These are phyloP conservation scores for Patiria pectinifera DNA, from an alignment of 53 echinoderm and acorn worm genomes.

Conservation along the genomic window DNA sequence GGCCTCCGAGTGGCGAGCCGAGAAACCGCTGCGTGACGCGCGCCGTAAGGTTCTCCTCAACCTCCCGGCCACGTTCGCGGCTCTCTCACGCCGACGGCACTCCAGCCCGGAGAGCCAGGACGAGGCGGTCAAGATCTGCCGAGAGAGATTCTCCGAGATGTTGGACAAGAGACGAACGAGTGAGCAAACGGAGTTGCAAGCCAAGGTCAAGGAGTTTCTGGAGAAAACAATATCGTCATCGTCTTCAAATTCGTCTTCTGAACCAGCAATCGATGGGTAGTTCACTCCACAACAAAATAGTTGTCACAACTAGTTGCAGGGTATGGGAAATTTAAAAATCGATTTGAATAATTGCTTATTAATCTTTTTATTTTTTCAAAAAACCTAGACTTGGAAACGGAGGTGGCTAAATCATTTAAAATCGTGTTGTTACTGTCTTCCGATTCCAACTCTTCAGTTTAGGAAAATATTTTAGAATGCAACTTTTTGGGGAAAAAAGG, in stretches of 20 bases:
- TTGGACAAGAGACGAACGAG: constrained; percentile 47
- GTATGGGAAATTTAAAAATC: too few relatives aligned
- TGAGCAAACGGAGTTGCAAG: constrained; percentile 45
- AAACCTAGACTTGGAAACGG: too few relatives aligned
- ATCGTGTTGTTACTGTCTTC: too few relatives aligned
- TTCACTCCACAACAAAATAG: not conserved
- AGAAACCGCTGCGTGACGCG: constrained; percentile 60
- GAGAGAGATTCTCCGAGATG: constrained; percentile 50
- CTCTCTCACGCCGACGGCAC: constrained; percentile 70
- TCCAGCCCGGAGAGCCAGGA: constrained; percentile 75
- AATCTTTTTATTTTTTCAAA: too few relatives aligned
- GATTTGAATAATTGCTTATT: too few relatives aligned
- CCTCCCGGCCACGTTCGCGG: constrained; percentile 79
- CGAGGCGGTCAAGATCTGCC: constrained; percentile 57
- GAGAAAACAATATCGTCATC: constrained; percentile 47
- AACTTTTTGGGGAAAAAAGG: too few relatives aligned
- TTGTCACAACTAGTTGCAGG: not conserved
- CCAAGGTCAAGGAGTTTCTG: constrained; percentile 50
- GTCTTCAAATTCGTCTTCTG: constrained; percentile 46
- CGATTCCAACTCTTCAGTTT: too few relatives aligned
- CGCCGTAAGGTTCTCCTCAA: constrained; percentile 50
- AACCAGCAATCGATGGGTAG: constrained; percentile 19
- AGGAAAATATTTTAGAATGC: too few relatives aligned
- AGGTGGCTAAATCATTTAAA: too few relatives aligned
- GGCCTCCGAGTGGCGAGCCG: constrained; percentile 52